Conservation (phyloP, 2,888 invertebrate genomes). For the Subacronicta megacephala region DNA sequence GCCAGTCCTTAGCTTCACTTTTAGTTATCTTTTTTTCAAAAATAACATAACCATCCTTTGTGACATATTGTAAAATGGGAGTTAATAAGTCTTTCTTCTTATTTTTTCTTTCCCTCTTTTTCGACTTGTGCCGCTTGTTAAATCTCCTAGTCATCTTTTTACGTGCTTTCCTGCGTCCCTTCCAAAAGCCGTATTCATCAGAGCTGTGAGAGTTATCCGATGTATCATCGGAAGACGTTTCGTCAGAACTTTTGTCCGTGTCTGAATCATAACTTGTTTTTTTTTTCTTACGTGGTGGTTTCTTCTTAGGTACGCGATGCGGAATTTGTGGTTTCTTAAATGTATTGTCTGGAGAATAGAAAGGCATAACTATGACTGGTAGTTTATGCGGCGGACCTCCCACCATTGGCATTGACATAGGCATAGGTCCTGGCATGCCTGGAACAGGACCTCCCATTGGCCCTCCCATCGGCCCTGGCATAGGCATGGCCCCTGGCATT, state of each 20-base stretch:
- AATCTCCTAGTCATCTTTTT: constrained; percentile 42
- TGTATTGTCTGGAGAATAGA: constrained; percentile 77
- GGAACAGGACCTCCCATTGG: constrained; percentile 30
- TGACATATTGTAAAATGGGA: constrained; percentile 82
- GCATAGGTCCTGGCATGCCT: constrained; percentile 44
- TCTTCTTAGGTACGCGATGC: constrained; percentile 40
- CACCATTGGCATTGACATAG: constrained; percentile 47
- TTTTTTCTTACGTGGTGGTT: constrained; percentile 31
- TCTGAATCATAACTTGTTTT: constrained; percentile 22
- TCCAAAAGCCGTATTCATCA: constrained; percentile 67
- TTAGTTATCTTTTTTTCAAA: constrained; percentile 81
- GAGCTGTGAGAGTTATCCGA: constrained; percentile 60
- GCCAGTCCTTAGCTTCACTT: constrained; percentile 79
- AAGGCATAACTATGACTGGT: constrained; percentile 85
- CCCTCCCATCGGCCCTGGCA: constrained; percentile 44
- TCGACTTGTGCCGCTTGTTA: constrained; percentile 12
- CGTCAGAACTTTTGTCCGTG: constrained; percentile 23
- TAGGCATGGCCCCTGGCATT: constrained; percentile 48
- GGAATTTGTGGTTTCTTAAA: constrained; percentile 56
- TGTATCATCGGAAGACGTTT: constrained; percentile 48
- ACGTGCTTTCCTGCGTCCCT: constrained; percentile 49
- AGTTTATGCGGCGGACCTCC: constrained; percentile 72
- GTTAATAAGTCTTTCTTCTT: constrained; percentile 68
- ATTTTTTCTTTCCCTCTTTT: constrained; percentile 54
- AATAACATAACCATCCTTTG: constrained; percentile 83